Evolutionary conservation across 2,888 invertebrate genomes (phyloP).

Genomic region (Dryadula phaetusa): DNA sequence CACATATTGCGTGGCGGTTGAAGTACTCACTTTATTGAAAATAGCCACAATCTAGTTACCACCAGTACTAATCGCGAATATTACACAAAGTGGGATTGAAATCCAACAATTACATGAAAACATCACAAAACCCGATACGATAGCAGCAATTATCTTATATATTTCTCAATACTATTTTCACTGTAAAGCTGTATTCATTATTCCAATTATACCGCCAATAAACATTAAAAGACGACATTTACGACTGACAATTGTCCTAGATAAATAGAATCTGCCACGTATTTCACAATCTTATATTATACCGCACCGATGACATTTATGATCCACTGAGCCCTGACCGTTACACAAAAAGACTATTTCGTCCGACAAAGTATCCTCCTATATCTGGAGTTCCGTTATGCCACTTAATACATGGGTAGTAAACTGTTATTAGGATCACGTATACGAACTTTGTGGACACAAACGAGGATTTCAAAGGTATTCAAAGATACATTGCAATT

Average conservation of each 20-base stretch:
- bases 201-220: conserved; percentile 22
- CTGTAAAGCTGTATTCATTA: conserved; percentile 5
- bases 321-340: conserved; percentile 48
- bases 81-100: neutral
- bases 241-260: conserved; percentile 39
- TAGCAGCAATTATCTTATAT: neutral
- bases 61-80: too few relatives aligned
- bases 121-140: neutral
- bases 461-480: conserved; percentile 16
- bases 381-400: conserved; percentile 41
- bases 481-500: conserved; percentile 25
- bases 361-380: conserved; percentile 40
- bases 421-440: conserved; percentile 39
- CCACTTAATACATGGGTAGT: conserved; percentile 39
- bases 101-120: neutral
- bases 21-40: too few relatives aligned
- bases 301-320: conserved; percentile 55
- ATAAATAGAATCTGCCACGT: conserved; percentile 41
- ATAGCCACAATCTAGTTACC: too few relatives aligned
- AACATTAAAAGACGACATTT: conserved; percentile 31
- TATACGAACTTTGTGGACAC: conserved; percentile 37
- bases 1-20: too few relatives aligned
- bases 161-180: conserved; percentile 9
- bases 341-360: conserved; percentile 45
- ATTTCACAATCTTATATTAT: conserved; percentile 46